Evolutionary conservation across 2,113 vertebrate genomes (phyloP).

Genomic region (Tyto alba): DNA sequence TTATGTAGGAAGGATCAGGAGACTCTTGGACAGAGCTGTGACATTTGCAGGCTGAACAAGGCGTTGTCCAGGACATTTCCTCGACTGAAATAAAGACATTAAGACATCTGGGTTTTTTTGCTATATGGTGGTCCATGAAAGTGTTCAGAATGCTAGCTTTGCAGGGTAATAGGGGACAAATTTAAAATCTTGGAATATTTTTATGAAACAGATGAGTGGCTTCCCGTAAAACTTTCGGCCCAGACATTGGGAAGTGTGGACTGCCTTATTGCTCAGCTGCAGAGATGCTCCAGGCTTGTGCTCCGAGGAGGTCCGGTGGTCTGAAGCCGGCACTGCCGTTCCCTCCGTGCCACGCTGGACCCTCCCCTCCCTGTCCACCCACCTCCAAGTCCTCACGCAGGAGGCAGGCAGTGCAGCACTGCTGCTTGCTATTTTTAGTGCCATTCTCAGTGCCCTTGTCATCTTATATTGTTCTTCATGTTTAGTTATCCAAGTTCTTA

Average conservation of each 20-base stretch:
- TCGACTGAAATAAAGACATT: background rate
- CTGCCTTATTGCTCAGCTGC: background rate
- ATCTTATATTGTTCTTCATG: background rate
- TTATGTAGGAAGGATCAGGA: fast-evolving
- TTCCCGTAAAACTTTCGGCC: background rate
- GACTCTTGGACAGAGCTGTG: background rate
- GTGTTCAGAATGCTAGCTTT: background rate
- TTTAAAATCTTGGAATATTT: background rate
- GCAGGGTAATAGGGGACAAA: background rate
- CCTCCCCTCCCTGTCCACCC: background rate
- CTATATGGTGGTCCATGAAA: background rate
- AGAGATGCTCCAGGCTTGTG: background rate
- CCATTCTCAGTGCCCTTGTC: background rate
- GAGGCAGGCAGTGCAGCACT: background rate
- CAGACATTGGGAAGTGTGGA: background rate
- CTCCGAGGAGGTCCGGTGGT: background rate
- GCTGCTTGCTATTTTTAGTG: background rate
- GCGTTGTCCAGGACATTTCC: background rate
- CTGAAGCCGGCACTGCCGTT: background rate
- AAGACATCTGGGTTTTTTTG: background rate
- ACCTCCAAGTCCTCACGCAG: fast-evolving
- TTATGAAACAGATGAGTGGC: background rate
- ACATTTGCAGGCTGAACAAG: background rate
- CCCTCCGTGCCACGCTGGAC: background rate
- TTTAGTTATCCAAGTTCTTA: background rate